phyloP scores from a whole-genome alignment of 2,888 invertebrate species.

The Anthrax anthrax region DNA sequence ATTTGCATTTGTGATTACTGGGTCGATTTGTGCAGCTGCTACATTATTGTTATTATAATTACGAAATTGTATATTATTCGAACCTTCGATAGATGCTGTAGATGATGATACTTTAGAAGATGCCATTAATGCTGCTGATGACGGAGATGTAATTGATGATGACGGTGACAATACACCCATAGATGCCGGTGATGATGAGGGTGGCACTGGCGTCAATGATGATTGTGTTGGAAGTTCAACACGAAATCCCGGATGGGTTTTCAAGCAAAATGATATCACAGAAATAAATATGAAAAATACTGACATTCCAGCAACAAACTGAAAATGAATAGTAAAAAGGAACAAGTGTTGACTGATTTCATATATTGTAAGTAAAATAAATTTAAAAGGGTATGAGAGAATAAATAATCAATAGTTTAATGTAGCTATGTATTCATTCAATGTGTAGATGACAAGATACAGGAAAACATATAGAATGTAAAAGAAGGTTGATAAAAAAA shows the following conservation, averaged over 20 bases:
- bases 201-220: constrained; percentile 17
- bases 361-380: too few relatives aligned
- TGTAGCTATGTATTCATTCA: too few relatives aligned
- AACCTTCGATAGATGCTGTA: neutral
- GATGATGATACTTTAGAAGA: neutral
- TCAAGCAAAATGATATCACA: constrained; percentile 89
- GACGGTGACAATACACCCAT: constrained; percentile 5
- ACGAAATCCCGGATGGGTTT: constrained; percentile 81
- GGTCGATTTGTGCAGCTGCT: neutral
- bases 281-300: constrained; percentile 95
- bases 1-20: neutral
- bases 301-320: constrained; percentile 82
- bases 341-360: too few relatives aligned
- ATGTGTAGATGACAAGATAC: too few relatives aligned
- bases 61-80: constrained; percentile 1
- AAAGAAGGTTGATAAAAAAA: too few relatives aligned
- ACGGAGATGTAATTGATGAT: constrained; percentile 6
- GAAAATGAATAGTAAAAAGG: constrained; percentile 21
- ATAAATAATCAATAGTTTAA: too few relatives aligned
- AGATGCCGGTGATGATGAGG: constrained; percentile 4
- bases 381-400: too few relatives aligned
- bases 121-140: constrained; percentile 9
- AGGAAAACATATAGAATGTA: too few relatives aligned
- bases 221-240: constrained; percentile 36
- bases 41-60: too few relatives aligned